phyloP scores from a whole-genome alignment of 2,888 invertebrate genomes.

The Taphrorychus bicolor region DNA sequence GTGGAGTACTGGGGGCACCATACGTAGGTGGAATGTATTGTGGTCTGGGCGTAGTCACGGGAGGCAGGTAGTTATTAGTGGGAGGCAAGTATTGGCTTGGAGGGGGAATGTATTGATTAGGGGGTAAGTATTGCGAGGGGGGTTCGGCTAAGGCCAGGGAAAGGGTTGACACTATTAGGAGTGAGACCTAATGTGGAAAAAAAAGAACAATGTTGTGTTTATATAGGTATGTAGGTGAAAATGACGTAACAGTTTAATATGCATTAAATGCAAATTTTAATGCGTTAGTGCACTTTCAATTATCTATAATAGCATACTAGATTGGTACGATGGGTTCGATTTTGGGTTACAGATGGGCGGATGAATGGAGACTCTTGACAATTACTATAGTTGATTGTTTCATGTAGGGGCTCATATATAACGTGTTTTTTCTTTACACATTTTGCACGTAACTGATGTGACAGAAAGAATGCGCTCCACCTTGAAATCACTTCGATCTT shows the following conservation, averaged over 20 bases:
- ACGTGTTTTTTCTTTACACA: too few species aligned
- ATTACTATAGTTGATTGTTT: not conserved
- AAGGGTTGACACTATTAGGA: constrained; percentile 47
- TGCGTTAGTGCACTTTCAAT: not conserved
- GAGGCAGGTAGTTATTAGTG: constrained; percentile 42
- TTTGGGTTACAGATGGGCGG: not conserved
- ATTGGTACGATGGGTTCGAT: too few species aligned
- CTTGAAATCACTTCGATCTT: not conserved
- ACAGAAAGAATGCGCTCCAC: not conserved
- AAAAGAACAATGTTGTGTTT: not conserved
- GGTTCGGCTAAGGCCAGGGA: constrained; percentile 55
- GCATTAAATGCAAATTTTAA: not conserved
- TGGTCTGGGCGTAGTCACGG: constrained; percentile 49
- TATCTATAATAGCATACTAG: not conserved
- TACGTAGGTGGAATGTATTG: constrained; percentile 48
- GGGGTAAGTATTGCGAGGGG: constrained; percentile 54
- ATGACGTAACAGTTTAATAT: not conserved
- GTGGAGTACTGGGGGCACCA: constrained; percentile 44
- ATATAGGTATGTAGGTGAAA: not conserved
- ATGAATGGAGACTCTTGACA: not conserved
- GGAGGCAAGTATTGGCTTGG: constrained; percentile 50
- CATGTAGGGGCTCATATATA: too few species aligned
- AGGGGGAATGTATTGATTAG: constrained; percentile 51
- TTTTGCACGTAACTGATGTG: too few species aligned
- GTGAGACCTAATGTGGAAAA: constrained; percentile 43